Conservation (phyloP, 2,888 invertebrate genomes). For the Callinectes sapidus region DNA sequence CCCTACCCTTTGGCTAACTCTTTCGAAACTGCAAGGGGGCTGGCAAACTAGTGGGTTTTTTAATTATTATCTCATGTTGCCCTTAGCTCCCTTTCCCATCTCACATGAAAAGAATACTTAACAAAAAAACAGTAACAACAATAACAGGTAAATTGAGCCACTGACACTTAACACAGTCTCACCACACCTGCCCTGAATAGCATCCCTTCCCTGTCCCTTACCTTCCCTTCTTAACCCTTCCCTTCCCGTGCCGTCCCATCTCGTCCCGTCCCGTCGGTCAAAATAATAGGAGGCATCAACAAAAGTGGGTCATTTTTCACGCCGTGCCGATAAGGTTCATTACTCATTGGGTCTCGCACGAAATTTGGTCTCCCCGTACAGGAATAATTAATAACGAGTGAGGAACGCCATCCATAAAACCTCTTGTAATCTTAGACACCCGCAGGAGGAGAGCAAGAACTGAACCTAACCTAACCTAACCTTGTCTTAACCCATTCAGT, state of each 20-base stretch:
- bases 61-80: too few species aligned
- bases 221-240: too few species aligned
- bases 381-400: conserved; percentile 9
- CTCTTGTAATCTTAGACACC: not conserved
- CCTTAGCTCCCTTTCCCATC: too few species aligned
- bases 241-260: not conserved
- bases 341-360: not conserved
- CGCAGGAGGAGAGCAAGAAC: not conserved
- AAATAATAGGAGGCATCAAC: not conserved
- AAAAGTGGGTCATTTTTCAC: not conserved
- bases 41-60: too few species aligned
- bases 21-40: too few species aligned
- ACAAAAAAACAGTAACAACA: too few species aligned
- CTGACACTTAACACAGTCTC: not conserved
- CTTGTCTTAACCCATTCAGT: too few species aligned
- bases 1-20: too few species aligned
- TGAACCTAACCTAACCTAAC: too few species aligned
- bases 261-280: not conserved
- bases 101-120: not conserved
- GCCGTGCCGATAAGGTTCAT: not conserved
- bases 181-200: not conserved
- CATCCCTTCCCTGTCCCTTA: not conserved
- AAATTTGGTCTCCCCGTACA: not conserved
- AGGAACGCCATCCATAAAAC: conserved; percentile 11
- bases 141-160: not conserved